These are phyloP conservation scores for Myotis vivesi DNA, from an alignment of 2,797 vertebrate genomes.

Conservation along the genomic window DNA sequence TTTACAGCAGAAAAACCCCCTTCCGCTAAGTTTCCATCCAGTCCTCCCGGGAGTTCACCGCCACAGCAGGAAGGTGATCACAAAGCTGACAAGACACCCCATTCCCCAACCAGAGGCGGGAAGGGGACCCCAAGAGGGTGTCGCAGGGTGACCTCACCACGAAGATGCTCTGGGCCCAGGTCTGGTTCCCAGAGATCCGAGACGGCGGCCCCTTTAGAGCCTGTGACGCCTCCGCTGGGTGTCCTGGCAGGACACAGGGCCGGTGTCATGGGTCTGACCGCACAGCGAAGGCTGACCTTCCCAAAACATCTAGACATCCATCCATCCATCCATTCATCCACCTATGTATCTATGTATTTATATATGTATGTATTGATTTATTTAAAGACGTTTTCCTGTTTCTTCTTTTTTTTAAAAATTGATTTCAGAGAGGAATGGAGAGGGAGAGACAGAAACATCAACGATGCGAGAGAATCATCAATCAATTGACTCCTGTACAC, in stretches of 20 bases:
- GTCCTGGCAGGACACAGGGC: neutral
- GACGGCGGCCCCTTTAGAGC: neutral
- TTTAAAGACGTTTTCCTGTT: too few species aligned
- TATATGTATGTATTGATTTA: too few species aligned
- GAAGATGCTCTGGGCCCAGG: neutral
- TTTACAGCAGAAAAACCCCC: neutral
- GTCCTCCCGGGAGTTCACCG: neutral
- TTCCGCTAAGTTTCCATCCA: neutral
- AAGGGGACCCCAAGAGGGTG: neutral
- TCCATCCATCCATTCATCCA: too few species aligned
- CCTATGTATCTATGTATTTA: too few species aligned
- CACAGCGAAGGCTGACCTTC: neutral
- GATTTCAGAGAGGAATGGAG: too few species aligned
- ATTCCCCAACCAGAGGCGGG: neutral
- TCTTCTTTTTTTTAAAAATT: too few species aligned
- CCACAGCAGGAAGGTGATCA: neutral
- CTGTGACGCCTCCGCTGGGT: neutral
- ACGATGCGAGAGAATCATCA: too few species aligned
- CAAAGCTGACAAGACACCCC: neutral
- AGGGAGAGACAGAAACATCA: too few species aligned
- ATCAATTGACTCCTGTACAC: too few species aligned
- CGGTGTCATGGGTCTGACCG: neutral
- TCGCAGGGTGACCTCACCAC: conserved; percentile 15
- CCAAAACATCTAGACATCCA: too few species aligned
- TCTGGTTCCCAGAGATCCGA: neutral